Conservation (phyloP, 2,113 vertebrate genomes). For the Chamaetylas fuelleborni region DNA sequence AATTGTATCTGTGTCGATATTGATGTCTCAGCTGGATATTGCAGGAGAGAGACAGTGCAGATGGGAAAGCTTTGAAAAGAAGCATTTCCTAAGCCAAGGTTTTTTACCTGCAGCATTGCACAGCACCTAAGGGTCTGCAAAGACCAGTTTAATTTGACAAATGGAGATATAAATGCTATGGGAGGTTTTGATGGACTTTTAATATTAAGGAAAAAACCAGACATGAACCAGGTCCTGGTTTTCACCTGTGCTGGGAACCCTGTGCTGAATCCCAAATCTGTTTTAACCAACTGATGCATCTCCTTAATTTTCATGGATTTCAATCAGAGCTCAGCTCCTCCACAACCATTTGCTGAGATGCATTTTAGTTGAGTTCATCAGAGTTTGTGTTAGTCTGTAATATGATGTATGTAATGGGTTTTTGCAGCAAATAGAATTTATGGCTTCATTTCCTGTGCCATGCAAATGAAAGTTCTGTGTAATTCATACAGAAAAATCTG, state of each 20-base stretch:
- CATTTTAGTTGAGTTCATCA: not conserved
- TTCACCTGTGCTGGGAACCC: not conserved
- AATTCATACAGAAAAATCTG: not conserved
- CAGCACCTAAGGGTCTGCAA: not conserved
- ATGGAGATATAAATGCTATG: not conserved
- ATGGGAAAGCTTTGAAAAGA: not conserved
- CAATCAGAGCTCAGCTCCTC: not conserved
- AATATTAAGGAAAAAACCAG: not conserved
- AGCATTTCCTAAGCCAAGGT: not conserved
- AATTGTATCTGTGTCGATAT: not conserved
- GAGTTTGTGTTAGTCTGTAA: conserved; percentile 2
- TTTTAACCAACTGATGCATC: not conserved
- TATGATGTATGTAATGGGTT: not conserved
- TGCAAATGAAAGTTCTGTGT: conserved; percentile 14
- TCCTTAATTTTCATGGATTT: not conserved
- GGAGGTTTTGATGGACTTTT: not conserved
- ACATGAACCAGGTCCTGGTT: not conserved
- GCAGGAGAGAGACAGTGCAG: not conserved
- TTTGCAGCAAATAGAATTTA: conserved; percentile 28
- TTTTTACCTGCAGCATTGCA: not conserved
- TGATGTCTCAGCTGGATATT: not conserved
- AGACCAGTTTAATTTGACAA: not conserved
- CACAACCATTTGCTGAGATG: not conserved
- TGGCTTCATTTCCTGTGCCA: conserved; percentile 21
- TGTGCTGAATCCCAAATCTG: not conserved